phyloP scores from a whole-genome alignment of 2,113 vertebrate genomes.

The Menidia beryllina region DNA sequence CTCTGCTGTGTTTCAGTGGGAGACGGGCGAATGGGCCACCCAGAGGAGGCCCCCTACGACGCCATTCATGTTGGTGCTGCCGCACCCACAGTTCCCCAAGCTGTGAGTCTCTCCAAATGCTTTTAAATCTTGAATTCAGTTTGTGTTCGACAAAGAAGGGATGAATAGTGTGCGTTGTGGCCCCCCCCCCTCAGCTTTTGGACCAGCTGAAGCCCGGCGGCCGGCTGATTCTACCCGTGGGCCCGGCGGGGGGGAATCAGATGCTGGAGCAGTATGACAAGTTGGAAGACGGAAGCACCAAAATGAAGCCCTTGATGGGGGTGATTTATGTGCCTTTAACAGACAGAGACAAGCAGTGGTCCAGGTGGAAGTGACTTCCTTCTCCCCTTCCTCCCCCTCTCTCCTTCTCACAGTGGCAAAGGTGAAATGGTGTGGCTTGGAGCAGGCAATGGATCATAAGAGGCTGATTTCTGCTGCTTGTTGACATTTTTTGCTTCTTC shows the following conservation, averaged over 20 bases:
- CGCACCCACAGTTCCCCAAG: conserved; percentile 93
- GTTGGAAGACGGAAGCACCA: conserved; percentile 96
- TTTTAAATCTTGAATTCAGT: not conserved
- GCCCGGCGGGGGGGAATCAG: conserved; percentile 97
- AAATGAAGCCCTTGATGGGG: conserved; percentile 99
- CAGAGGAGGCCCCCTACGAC: conserved; percentile 94
- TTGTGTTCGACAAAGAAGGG: not conserved
- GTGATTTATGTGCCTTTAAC: conserved; percentile 99
- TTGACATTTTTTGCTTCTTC: conserved; percentile 85
- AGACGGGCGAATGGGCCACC: conserved; percentile 90
- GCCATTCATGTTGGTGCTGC: conserved; percentile 98
- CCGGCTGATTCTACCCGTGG: conserved; percentile 96
- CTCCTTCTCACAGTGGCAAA: conserved; percentile 88
- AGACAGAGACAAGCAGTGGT: conserved; percentile 99
- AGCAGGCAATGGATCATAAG: conserved; percentile 85
- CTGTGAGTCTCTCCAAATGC: conserved; percentile 84
- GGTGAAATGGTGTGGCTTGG: conserved; percentile 96
- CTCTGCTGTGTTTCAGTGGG: conserved; percentile 88
- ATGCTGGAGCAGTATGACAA: conserved; percentile 99
- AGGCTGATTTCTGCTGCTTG: conserved; percentile 87
- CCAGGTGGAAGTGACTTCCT: conserved; percentile 99
- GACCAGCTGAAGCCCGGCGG: conserved; percentile 98
- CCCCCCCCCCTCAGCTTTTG: conserved; percentile 85
- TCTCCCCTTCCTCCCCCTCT: conserved; percentile 84
- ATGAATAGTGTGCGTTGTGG: not conserved